phyloP scores from a whole-genome alignment of 2,113 vertebrate genomes.

The Donacobius atricapilla region DNA sequence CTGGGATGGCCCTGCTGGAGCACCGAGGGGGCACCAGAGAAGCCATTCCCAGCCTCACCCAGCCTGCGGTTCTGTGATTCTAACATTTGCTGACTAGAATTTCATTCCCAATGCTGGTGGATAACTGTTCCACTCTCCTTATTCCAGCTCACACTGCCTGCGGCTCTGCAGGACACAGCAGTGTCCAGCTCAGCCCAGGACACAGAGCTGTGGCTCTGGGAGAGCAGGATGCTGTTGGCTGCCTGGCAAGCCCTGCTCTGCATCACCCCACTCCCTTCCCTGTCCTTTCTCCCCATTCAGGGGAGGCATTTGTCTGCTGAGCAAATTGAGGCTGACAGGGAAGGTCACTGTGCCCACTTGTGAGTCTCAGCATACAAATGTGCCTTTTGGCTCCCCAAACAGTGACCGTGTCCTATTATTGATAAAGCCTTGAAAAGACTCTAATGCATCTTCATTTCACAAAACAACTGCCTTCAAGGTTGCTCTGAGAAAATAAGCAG shows the following conservation, averaged over 20 bases:
- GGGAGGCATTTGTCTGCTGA: conserved; percentile 67
- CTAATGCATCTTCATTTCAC: conserved; percentile 80
- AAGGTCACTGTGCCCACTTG: conserved; percentile 73
- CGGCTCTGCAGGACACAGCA: not conserved
- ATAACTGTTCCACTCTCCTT: not conserved
- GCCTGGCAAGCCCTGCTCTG: not conserved
- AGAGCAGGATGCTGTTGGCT: not conserved
- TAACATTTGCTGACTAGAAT: not conserved
- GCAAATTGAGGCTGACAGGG: conserved; percentile 72
- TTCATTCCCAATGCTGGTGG: not conserved
- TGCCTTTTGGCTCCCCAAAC: conserved; percentile 69
- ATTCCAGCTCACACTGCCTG: not conserved
- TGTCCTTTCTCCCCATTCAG: conserved; percentile 59
- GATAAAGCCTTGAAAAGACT: conserved; percentile 78
- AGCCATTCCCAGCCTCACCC: not conserved
- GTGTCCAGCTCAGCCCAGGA: not conserved
- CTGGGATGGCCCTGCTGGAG: not conserved
- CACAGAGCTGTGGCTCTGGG: not conserved
- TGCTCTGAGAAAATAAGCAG: conserved; percentile 69
- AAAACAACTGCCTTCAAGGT: conserved; percentile 77
- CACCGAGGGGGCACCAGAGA: not conserved
- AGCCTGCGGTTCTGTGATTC: fast-evolving
- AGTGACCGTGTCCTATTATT: conserved; percentile 62
- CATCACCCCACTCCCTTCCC: not conserved
- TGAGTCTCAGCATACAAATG: conserved; percentile 71